These are phyloP conservation scores for Enchytraeus crypticus DNA, from an alignment of 2,888 invertebrate species.

Conservation along the genomic window DNA sequence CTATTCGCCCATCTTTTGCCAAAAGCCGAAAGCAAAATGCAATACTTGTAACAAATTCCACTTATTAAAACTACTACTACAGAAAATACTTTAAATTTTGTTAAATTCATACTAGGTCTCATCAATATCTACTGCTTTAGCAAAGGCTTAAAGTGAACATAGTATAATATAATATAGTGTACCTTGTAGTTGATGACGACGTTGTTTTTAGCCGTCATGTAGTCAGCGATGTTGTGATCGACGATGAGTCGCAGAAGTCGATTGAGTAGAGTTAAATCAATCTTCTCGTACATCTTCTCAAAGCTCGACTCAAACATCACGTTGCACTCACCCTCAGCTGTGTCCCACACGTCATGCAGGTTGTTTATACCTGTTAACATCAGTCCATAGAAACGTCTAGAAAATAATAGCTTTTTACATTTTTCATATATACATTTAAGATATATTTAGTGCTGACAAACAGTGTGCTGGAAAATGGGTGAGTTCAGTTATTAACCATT, in stretches of 20 bases:
- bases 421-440: too few species aligned
- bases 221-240: conserved; percentile 99
- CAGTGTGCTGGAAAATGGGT: neutral
- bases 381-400: neutral
- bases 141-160: neutral
- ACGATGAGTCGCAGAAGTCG: conserved; percentile 89
- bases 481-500: too few species aligned
- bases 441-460: neutral
- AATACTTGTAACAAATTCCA: too few species aligned
- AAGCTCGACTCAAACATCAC: conserved; percentile 91
- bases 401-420: too few species aligned
- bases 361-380: conserved; percentile 79
- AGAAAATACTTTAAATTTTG: too few species aligned
- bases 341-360: conserved; percentile 87
- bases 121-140: neutral
- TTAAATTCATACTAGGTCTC: too few species aligned
- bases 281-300: conserved; percentile 99
- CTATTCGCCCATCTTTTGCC: too few species aligned
- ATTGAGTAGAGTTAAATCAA: conserved; percentile 93
- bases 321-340: conserved; percentile 95
- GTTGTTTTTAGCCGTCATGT: conserved; percentile 99
- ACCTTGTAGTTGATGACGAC: conserved; percentile 98
- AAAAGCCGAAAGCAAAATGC: too few species aligned
- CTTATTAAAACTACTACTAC: too few species aligned
- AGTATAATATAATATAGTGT: neutral